These are phyloP conservation scores for Trogon surrucura DNA, from an alignment of 2,113 vertebrate species.

Conservation along the genomic window DNA sequence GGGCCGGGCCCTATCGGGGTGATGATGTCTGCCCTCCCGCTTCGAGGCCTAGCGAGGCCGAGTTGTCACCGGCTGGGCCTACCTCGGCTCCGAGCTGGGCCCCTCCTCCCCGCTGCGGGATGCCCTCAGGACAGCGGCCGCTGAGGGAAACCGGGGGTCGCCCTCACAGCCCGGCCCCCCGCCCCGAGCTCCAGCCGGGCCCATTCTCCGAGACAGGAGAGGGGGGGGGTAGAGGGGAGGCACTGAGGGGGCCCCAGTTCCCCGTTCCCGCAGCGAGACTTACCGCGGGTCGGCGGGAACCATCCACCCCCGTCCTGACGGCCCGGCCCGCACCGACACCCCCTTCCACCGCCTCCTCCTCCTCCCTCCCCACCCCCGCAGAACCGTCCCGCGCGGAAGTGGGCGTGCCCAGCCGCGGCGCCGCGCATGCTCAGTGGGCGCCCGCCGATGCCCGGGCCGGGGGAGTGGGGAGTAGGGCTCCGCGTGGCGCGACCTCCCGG, in stretches of 20 bases:
- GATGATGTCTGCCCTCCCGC: background rate
- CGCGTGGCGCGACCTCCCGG: no score
- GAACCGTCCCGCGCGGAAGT: background rate
- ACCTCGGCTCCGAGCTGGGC: background rate
- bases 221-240: background rate
- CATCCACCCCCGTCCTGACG: background rate
- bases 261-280: background rate
- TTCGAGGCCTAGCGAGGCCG: background rate
- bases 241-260: no score
- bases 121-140: background rate
- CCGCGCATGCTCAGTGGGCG: background rate
- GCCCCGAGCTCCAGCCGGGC: background rate
- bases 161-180: background rate
- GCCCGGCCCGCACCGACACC: accelerated
- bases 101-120: accelerated
- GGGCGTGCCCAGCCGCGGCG: accelerated
- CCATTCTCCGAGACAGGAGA: background rate
- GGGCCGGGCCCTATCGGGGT: background rate
- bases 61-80: background rate
- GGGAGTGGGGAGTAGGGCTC: no score
- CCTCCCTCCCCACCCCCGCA: background rate
- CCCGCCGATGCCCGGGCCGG: background rate
- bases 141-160: background rate
- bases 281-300: background rate
- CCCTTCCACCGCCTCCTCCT: background rate